Evolutionary conservation across 2,113 vertebrate species (phyloP), one percentile per base, ranked within the genome.

Genomic region (Natator depressus): DNA sequence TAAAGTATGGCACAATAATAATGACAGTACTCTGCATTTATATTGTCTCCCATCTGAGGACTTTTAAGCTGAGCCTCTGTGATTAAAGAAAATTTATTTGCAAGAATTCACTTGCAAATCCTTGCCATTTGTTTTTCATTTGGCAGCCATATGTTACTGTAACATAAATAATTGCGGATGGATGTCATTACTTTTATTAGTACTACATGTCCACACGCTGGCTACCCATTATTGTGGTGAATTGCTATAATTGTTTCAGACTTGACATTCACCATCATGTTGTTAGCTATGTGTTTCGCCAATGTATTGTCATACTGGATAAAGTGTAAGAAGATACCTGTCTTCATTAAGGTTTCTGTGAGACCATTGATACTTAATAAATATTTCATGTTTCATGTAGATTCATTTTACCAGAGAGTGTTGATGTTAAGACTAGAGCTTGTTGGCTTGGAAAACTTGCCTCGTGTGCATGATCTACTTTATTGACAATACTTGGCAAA

Each of bases 41-140:
- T 69, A 85, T 69, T 59, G 93, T 38, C 42, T 96, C 92, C 91
- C 90, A 89, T 94, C 92, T 27, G 76, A 92, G 82, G 82, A 76
- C 94, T 94, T 84, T 91, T 92, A 87, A 89, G 76, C 80, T 81
- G 51, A 94, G 91, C 91, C 94, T 78, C 24, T 78, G 22, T 47
- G 42, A 47, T 46, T 76, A 62, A 87, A 84, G 91, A 94, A 93
- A 96, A 97, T 97, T 96, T 97, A 96, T 96, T 89, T 94, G 96
- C 97, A 97, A 85, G 95, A 96, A 97, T 93, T 85, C 91, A 20
- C 97, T 97, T 91, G 91, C 96, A 96, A 93, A 95, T 93, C 95
- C 93, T 93, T 84, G 93, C 97, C 97, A 97, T 98, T 98, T 97
- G 98, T 97, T 98, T 98, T 98, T 96, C 97, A 92, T 98, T 96